Conservation (phyloP, 2,888 invertebrate species). For the Thelaira solivaga region DNA sequence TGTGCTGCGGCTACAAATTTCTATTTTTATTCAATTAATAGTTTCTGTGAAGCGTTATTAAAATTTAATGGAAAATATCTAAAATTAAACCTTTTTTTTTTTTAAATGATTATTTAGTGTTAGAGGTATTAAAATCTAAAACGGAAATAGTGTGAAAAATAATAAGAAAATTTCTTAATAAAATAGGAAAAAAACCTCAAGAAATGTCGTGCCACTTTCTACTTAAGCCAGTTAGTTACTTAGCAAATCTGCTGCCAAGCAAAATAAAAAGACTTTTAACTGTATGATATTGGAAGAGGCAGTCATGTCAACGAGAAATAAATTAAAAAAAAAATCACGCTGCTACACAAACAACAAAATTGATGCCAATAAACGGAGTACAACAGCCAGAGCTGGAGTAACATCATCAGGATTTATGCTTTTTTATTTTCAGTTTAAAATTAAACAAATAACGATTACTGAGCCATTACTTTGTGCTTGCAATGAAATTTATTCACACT, state of each 20-base stretch:
- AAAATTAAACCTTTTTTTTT: too few relatives aligned
- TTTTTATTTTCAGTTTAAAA: conserved; percentile 29
- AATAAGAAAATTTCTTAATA: conserved; percentile 46
- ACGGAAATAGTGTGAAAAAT: conserved; percentile 46
- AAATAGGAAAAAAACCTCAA: conserved; percentile 40
- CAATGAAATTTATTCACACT: conserved; percentile 16
- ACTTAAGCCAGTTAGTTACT: conserved; percentile 26
- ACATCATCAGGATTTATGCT: conserved; percentile 16
- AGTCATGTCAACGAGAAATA: not conserved
- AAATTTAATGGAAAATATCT: conserved; percentile 22
- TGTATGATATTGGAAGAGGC: not conserved
- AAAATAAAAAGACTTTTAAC: not conserved
- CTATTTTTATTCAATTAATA: not conserved
- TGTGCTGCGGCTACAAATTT: not conserved
- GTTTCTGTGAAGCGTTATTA: not conserved
- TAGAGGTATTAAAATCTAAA: too few relatives aligned
- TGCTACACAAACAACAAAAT: conserved; percentile 12
- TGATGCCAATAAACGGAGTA: conserved; percentile 13
- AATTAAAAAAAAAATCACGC: conserved; percentile 1
- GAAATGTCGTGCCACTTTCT: conserved; percentile 61
- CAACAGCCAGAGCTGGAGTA: not conserved
- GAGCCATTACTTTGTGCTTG: conserved; percentile 37
- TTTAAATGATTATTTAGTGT: too few relatives aligned
- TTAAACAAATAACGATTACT: conserved; percentile 55
- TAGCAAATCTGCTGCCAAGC: not conserved